phyloP scores from a whole-genome alignment of 2,888 invertebrate genomes.

The Pyrocoelia pectoralis region DNA sequence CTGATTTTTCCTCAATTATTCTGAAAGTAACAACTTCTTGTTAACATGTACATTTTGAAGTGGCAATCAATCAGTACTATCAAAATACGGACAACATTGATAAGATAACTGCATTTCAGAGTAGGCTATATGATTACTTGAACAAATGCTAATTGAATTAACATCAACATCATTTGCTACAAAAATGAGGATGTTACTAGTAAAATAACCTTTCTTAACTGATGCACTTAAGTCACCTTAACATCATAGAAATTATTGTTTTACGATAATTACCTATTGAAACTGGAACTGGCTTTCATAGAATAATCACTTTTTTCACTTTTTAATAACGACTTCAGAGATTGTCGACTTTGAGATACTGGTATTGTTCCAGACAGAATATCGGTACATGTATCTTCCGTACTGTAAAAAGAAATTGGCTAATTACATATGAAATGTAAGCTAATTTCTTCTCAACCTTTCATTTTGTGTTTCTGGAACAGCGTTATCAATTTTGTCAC shows the following conservation, averaged over 20 bases:
- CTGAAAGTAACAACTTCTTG: constrained; percentile 33
- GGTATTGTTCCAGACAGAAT: constrained; percentile 42
- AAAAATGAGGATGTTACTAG: too few species aligned
- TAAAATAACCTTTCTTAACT: too few species aligned
- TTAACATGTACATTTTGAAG: neutral
- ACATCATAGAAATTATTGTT: constrained; percentile 20
- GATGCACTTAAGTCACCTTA: too few species aligned
- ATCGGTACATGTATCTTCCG: constrained; percentile 4
- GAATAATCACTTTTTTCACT: constrained; percentile 49
- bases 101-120: too few species aligned
- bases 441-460: neutral
- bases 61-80: neutral
- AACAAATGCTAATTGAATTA: too few species aligned
- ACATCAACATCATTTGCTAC: too few species aligned
- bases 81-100: too few species aligned
- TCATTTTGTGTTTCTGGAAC: neutral
- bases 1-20: constrained; percentile 53
- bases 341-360: constrained; percentile 56
- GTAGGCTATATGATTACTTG: too few species aligned
- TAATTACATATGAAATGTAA: neutral
- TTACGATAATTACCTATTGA: constrained; percentile 45
- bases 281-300: constrained; percentile 44
- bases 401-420: constrained; percentile 4
- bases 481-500: constrained; percentile 34
- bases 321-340: constrained; percentile 56